Base-by-base conservation (phyloP, 2,888 invertebrate genomes). In the Athalia cordata region DNA sequence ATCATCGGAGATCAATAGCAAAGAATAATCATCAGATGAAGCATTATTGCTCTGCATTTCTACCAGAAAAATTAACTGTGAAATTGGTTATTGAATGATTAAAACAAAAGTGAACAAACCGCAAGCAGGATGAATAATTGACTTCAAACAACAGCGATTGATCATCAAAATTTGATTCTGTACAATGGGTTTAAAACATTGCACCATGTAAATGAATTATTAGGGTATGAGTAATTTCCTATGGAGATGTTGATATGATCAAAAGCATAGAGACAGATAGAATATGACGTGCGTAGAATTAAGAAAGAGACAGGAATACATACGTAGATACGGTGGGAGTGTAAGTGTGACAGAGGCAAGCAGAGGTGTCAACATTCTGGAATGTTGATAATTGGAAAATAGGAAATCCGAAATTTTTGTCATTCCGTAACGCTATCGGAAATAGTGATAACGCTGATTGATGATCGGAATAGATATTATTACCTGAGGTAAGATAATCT, bases 321-420 rank as follows among this genome's bases (percentile, higher is more conserved):
- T 29, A 29, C 29, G 13, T 45, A 52, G 45, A n/a, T 66, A 15
- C 15, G 13, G 62, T 15, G 45, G 59, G 62, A 62, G 62, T 64
- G 52, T 47, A 45, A 79, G 82, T 77, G 82, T 82, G 77, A 80
- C 81, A 83, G 83, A 85, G 82, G 78, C 81, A 82, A 82, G 86
- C 83, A 72, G 57, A 86, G 86, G 87, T 88, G 87, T 88, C 88
- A 87, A 89, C 87, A 87, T 85, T 88, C 82, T 84, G 89, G 88
- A 89, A 89, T 89, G 87, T 85, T 83, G 86, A 86, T 87, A 83
- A 85, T 86, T 83, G 79, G 83, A 80, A 84, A 83, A 87, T 82
- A 84, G 81, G 79, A 81, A 75, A 82, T 80, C 81, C 78, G 68
- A 79, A 29, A 29, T 29, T 29, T 29, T 29, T 29, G 29, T 29